Conservation (phyloP, 2,797 vertebrate genomes). For the Sebastes iracundus region DNA sequence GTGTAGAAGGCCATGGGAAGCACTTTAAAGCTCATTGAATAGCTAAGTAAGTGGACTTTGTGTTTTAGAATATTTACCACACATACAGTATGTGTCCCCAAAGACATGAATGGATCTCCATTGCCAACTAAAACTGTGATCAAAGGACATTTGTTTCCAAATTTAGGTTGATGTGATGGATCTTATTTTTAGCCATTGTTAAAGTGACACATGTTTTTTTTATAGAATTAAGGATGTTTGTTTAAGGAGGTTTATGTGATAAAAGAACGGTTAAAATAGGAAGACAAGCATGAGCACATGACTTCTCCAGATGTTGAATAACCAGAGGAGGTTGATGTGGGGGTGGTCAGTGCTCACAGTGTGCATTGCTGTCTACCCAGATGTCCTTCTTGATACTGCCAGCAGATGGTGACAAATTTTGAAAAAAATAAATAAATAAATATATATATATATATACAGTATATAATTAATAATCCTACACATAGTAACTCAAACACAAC, state of each 20-base stretch:
- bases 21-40: not conserved
- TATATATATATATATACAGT: not conserved
- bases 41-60: not conserved
- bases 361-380: not conserved
- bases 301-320: constrained; percentile 1
- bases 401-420: constrained; percentile 41
- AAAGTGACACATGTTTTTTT: not conserved
- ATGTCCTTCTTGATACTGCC: not conserved
- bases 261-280: not conserved
- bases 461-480: not conserved
- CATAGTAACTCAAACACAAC: not conserved
- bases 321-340: not conserved
- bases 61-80: not conserved
- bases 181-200: not conserved
- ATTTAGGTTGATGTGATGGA: not conserved
- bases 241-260: not conserved
- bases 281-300: not conserved
- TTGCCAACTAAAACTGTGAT: not conserved
- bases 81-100: not conserved
- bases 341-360: not conserved
- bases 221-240: not conserved
- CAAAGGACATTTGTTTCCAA: not conserved
- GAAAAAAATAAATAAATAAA: not conserved
- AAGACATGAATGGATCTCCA: not conserved
- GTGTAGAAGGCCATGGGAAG: not conserved